These are phyloP conservation scores for Lepidocyrtoides sp. DNA, from an alignment of 2,888 invertebrate species.

Conservation along the genomic window DNA sequence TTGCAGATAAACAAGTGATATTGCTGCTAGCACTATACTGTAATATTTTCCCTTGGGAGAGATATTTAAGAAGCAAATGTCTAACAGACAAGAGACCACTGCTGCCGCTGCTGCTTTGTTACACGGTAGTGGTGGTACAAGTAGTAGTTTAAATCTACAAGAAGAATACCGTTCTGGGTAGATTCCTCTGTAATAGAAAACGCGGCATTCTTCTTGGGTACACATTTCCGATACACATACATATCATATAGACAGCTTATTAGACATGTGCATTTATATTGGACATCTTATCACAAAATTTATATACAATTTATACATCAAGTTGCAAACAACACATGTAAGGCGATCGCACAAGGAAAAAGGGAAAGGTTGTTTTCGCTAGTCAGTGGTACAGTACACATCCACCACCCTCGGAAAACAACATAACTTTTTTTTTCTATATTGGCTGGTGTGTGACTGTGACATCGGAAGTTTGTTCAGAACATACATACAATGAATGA, in stretches of 20 bases:
- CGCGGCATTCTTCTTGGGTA: constrained; percentile 13
- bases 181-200: constrained; percentile 41
- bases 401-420: neutral
- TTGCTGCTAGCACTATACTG: too few relatives aligned
- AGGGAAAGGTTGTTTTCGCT: neutral
- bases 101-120: neutral
- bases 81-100: constrained; percentile 49
- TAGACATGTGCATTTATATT: neutral
- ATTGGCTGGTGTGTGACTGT: constrained; percentile 24
- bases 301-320: neutral
- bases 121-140: neutral
- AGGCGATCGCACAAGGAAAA: neutral
- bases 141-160: neutral
- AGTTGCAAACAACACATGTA: neutral
- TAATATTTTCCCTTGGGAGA: constrained; percentile 68
- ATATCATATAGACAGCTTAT: too few relatives aligned
- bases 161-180: neutral
- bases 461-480: constrained; percentile 50
- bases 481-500: too few relatives aligned
- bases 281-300: neutral
- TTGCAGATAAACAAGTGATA: constrained; percentile 36
- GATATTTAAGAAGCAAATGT: constrained; percentile 69
- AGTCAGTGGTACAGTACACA: too few relatives aligned
- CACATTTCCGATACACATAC: neutral
- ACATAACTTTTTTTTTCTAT: neutral